These are phyloP conservation scores for Belgica antarctica DNA, from an alignment of 2,888 invertebrate species.

Conservation along the genomic window DNA sequence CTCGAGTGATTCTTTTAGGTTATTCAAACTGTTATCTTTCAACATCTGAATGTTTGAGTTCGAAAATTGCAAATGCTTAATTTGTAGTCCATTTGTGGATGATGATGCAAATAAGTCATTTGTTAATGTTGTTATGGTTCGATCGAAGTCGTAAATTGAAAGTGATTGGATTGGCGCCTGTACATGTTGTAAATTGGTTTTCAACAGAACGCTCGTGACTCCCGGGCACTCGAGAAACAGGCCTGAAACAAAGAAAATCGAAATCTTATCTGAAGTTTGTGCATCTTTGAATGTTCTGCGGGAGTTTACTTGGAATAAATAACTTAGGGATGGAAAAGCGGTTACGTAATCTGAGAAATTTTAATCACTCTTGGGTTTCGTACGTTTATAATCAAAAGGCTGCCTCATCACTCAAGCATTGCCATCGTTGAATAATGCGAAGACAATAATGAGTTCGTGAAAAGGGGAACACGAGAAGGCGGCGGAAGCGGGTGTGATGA, in stretches of 20 bases:
- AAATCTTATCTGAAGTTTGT: too few relatives aligned
- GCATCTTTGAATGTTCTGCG: too few relatives aligned
- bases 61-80: conserved; percentile 74
- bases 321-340: too few relatives aligned
- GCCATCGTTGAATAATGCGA: too few relatives aligned
- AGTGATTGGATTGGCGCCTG: conserved; percentile 74
- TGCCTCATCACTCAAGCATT: too few relatives aligned
- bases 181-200: conserved; percentile 69
- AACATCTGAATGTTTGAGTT: conserved; percentile 71
- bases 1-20: conserved; percentile 71
- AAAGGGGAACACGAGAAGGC: too few relatives aligned
- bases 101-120: conserved; percentile 69
- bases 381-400: too few relatives aligned
- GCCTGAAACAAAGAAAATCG: conserved; percentile 55
- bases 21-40: conserved; percentile 70
- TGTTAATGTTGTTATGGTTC: conserved; percentile 71
- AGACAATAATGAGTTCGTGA: too few relatives aligned
- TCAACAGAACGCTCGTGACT: conserved; percentile 72
- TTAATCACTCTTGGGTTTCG: too few relatives aligned
- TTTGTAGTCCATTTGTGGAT: conserved; percentile 56
- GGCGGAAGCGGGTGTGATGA: too few relatives aligned
- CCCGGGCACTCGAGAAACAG: conserved; percentile 86
- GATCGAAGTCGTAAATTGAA: conserved; percentile 85
- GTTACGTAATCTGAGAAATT: too few relatives aligned
- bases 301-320: too few relatives aligned